These are phyloP conservation scores for Dynastes maya DNA, from an alignment of 2,888 invertebrate species.

Conservation along the genomic window DNA sequence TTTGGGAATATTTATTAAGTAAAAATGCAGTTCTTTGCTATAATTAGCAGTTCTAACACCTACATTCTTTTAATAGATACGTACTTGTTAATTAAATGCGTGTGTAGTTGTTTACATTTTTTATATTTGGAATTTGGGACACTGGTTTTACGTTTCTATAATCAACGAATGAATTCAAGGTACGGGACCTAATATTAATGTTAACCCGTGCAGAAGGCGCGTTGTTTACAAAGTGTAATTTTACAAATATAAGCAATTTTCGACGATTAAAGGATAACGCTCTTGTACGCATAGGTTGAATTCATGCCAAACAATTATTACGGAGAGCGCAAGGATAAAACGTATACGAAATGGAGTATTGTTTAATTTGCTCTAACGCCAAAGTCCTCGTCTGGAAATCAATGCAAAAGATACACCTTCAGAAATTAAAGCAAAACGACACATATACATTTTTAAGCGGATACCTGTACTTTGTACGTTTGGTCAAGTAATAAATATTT, in stretches of 20 bases:
- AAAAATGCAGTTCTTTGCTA: no score
- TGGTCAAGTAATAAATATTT: no score
- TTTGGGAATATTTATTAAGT: no score
- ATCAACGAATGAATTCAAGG: slow-evolving; percentile 9
- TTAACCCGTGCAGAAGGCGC: neutral
- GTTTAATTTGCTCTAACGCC: slow-evolving; percentile 16
- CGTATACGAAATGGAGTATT: neutral
- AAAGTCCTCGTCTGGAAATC: slow-evolving; percentile 1
- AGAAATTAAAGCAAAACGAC: neutral
- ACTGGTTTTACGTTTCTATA: neutral
- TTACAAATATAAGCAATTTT: slow-evolving; percentile 22
- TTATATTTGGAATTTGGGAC: neutral
- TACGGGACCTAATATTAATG: neutral
- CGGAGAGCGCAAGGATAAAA: slow-evolving; percentile 8
- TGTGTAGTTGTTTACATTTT: no score
- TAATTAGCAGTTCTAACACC: no score
- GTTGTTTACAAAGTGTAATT: slow-evolving; percentile 13
- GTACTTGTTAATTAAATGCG: no score
- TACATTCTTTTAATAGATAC: no score
- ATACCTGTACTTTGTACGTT: no score
- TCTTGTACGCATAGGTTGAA: neutral
- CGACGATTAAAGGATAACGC: neutral
- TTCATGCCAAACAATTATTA: slow-evolving; percentile 12
- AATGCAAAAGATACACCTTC: slow-evolving; percentile 1
- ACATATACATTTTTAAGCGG: neutral